Evolutionary conservation across 2,888 invertebrate genomes (phyloP).

Genomic region (Macrostomum cliftonense): DNA sequence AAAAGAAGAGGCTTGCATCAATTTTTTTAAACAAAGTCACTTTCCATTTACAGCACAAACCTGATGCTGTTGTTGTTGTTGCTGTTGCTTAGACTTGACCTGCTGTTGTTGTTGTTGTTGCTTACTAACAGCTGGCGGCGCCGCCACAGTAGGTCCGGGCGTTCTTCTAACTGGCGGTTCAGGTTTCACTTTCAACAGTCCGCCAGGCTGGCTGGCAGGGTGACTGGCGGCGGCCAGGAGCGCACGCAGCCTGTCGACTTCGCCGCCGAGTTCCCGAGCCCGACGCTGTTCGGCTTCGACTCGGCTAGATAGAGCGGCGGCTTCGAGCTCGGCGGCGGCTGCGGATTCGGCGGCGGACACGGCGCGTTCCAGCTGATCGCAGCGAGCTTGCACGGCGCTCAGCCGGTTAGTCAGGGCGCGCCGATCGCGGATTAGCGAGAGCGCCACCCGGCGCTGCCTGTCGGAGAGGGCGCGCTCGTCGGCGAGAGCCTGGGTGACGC

Average conservation of each 20-base stretch:
- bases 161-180: neutral
- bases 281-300: too few species aligned
- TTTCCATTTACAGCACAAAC: too few species aligned
- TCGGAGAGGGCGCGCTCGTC: conserved; percentile 27
- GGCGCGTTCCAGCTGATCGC: too few species aligned
- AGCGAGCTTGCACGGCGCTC: neutral
- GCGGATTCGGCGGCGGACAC: too few species aligned
- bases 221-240: too few species aligned
- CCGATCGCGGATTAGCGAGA: conserved; percentile 32
- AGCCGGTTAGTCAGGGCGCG: conserved; percentile 3
- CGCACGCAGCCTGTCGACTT: too few species aligned
- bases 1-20: too few species aligned
- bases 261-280: too few species aligned
- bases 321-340: too few species aligned
- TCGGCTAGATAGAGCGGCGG: too few species aligned
- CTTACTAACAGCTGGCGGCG: neutral
- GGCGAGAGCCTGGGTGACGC: conserved; percentile 23
- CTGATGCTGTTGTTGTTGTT: neutral
- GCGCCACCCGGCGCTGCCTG: conserved; percentile 26
- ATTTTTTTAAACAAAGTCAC: too few species aligned
- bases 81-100: conserved; percentile 16
- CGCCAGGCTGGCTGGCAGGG: too few species aligned
- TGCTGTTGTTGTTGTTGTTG: conserved; percentile 16
- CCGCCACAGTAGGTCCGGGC: neutral
- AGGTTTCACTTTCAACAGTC: neutral